Percentiles rank a stretch among this genome's conserved stretches.
These are phyloP conservation scores for Alectura lathami DNA, from an alignment of 2,113 vertebrate genomes.

Conservation along the genomic window DNA sequence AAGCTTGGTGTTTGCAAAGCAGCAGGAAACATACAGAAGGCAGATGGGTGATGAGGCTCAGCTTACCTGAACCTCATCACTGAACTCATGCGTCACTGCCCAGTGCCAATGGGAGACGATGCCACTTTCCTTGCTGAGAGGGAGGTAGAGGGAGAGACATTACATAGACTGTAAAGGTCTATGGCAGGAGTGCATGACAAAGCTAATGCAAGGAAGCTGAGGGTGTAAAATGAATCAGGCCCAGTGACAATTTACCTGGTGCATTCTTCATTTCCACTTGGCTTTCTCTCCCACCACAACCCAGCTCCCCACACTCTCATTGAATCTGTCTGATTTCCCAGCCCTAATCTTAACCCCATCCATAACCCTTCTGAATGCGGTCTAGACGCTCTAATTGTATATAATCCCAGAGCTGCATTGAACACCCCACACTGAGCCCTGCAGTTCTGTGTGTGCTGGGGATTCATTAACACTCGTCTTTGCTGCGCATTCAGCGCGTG, in stretches of 20 bases:
- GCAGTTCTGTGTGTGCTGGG: fast-evolving
- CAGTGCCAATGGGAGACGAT: background rate
- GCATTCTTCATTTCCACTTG: constrained; percentile 7
- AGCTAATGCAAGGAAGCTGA: background rate
- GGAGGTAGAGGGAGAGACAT: background rate
- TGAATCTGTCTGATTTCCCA: constrained; percentile 20
- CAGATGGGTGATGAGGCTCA: background rate
- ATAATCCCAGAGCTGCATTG: background rate
- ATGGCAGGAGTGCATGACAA: background rate
- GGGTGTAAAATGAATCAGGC: fast-evolving
- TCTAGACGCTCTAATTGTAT: constrained; percentile 33
- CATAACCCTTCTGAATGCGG: background rate
- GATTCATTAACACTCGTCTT: background rate
- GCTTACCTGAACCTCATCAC: background rate
- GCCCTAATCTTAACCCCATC: background rate
- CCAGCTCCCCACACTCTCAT: background rate
- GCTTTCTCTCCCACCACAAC: background rate
- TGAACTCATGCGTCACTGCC: background rate
- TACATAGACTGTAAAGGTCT: background rate
- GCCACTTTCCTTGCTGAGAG: background rate
- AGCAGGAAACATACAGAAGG: background rate
- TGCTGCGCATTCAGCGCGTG: background rate
- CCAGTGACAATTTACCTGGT: background rate
- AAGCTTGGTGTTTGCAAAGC: background rate
- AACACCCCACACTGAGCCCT: background rate